phyloP scores from a whole-genome alignment of 2,113 vertebrate genomes.

The Phrynosoma platyrhinos region DNA sequence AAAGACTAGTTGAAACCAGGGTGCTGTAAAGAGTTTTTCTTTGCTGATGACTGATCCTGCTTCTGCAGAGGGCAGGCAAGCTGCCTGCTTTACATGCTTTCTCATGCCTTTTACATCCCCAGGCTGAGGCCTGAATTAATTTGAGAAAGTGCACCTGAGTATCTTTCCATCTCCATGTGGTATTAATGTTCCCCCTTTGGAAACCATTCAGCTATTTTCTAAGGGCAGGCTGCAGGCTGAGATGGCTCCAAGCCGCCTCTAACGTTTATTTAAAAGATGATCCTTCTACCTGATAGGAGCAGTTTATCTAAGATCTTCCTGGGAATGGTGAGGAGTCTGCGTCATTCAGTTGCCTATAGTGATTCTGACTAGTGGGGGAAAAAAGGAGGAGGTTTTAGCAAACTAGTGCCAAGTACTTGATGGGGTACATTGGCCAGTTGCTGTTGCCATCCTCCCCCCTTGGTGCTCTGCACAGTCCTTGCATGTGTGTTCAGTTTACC shows the following conservation, averaged over 20 bases:
- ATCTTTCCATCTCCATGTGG: conserved; percentile 65
- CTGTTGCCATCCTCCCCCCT: conserved; percentile 20
- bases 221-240: conserved; percentile 51
- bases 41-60: background rate
- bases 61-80: background rate
- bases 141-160: conserved; percentile 6
- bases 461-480: background rate
- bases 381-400: background rate
- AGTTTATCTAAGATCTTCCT: conserved; percentile 64
- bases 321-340: conserved; percentile 59
- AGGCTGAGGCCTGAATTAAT: conserved; percentile 1
- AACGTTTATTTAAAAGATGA: conserved; percentile 59
- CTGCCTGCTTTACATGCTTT: background rate
- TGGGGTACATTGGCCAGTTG: background rate
- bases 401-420: conserved; percentile 17
- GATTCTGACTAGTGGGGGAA: background rate
- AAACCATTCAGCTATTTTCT: conserved; percentile 47
- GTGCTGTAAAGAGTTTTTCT: background rate
- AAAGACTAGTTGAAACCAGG: background rate
- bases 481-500: background rate
- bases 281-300: conserved; percentile 57
- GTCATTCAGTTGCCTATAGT: conserved; percentile 60
- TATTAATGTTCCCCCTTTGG: conserved; percentile 49
- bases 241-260: conserved; percentile 57
- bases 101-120: background rate